Evolutionary conservation across 1,140 invertebrate species (phyloP).

Genomic region (Drosophila pachea): DNA sequence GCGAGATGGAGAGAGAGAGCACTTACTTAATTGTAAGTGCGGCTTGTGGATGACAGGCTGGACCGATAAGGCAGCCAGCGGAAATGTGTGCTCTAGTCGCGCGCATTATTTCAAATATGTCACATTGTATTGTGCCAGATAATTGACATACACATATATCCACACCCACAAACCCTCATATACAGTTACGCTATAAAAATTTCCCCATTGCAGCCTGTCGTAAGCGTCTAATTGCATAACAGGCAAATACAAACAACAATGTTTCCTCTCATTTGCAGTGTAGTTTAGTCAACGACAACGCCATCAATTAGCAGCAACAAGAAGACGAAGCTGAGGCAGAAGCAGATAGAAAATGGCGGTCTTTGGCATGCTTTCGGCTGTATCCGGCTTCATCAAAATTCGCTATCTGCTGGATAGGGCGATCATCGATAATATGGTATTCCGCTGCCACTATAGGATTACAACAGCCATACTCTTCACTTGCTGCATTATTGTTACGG

Average conservation of each 20-base stretch:
- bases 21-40: slow-evolving; percentile 76
- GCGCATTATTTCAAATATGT: slow-evolving; percentile 65
- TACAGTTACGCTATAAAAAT: neutral
- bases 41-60: slow-evolving; percentile 55
- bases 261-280: slow-evolving; percentile 26
- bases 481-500: slow-evolving; percentile 92
- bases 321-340: slow-evolving; percentile 21
- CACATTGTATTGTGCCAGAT: slow-evolving; percentile 58
- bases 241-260: slow-evolving; percentile 13
- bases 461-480: slow-evolving; percentile 92
- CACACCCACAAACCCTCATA: neutral
- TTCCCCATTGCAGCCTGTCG: slow-evolving; percentile 11
- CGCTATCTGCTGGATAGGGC: slow-evolving; percentile 91
- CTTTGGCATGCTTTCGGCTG: slow-evolving; percentile 88
- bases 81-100: slow-evolving; percentile 42
- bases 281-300: slow-evolving; percentile 31
- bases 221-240: slow-evolving; percentile 35
- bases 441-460: slow-evolving; percentile 93
- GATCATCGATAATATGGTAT: slow-evolving; percentile 93
- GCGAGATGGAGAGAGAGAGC: slow-evolving; percentile 2
- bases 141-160: slow-evolving; percentile 44
- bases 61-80: slow-evolving; percentile 56
- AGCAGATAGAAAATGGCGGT: slow-evolving; percentile 84
- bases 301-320: slow-evolving; percentile 31
- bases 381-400: slow-evolving; percentile 92